Evolutionary conservation across 2,888 invertebrate species (phyloP).

Genomic region (Drosophila conformis): DNA sequence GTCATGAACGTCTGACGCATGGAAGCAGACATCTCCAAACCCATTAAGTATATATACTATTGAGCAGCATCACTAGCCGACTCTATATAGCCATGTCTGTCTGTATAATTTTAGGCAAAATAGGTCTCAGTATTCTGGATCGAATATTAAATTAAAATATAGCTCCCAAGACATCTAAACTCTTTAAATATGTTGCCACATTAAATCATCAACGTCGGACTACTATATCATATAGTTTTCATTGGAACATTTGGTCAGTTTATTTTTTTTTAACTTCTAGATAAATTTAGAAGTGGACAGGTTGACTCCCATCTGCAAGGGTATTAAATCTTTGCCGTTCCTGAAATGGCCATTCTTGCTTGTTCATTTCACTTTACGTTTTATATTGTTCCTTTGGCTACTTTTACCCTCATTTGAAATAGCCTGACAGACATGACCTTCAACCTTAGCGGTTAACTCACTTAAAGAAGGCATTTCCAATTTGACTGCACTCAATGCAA

Average conservation of each 20-base stretch:
- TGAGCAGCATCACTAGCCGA: neutral
- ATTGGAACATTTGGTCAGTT: too few relatives aligned
- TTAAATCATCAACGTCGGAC: neutral
- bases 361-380: slow-evolving; percentile 26
- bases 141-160: neutral
- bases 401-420: slow-evolving; percentile 1
- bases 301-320: neutral
- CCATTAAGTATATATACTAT: neutral
- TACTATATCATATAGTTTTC: neutral
- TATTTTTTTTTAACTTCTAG: too few relatives aligned
- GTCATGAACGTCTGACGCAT: neutral
- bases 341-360: neutral
- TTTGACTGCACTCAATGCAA: slow-evolving; percentile 5
- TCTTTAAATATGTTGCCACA: neutral
- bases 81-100: too few relatives aligned
- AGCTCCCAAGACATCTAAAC: neutral
- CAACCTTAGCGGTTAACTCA: slow-evolving; percentile 25
- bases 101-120: too few relatives aligned
- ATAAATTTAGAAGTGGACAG: neutral
- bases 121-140: neutral
- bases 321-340: neutral
- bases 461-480: slow-evolving; percentile 16
- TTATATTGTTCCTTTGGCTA: slow-evolving; percentile 18
- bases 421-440: slow-evolving; percentile 5
- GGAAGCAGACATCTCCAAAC: neutral